These are phyloP conservation scores for Synergus laeviventris DNA, from an alignment of 2,888 invertebrate genomes.

Conservation along the genomic window DNA sequence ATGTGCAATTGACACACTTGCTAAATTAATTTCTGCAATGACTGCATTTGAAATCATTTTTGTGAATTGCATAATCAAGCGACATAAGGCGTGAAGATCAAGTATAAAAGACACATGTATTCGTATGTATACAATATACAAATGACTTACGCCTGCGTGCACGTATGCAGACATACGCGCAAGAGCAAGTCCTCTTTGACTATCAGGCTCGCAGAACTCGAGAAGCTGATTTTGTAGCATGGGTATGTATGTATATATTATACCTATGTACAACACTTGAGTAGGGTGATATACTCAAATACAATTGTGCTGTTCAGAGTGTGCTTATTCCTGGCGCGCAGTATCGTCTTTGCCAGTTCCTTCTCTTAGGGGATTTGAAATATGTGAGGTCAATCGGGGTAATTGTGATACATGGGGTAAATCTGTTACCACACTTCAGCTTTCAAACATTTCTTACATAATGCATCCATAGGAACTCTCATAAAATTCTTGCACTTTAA, in stretches of 20 bases:
- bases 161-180: constrained; percentile 54
- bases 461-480: background rate
- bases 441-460: background rate
- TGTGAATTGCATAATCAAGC: background rate
- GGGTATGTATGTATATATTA: constrained; percentile 32
- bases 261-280: constrained; percentile 11
- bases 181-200: constrained; percentile 52
- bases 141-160: constrained; percentile 54
- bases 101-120: background rate
- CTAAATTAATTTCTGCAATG: too few relatives aligned
- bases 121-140: too few relatives aligned
- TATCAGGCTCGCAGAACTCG: constrained; percentile 52
- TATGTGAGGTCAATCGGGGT: constrained; percentile 18
- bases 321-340: constrained; percentile 6
- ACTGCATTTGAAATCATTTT: background rate
- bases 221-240: constrained; percentile 43
- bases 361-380: background rate
- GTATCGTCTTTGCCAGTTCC: constrained; percentile 2
- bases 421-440: constrained; percentile 7
- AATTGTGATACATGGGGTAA: constrained; percentile 15
- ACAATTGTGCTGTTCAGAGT: constrained; percentile 6
- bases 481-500: background rate
- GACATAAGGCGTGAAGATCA: background rate
- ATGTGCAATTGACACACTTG: background rate
- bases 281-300: constrained; percentile 7